phyloP scores from a whole-genome alignment of 2,888 invertebrate genomes.

The Melipona beecheii region DNA sequence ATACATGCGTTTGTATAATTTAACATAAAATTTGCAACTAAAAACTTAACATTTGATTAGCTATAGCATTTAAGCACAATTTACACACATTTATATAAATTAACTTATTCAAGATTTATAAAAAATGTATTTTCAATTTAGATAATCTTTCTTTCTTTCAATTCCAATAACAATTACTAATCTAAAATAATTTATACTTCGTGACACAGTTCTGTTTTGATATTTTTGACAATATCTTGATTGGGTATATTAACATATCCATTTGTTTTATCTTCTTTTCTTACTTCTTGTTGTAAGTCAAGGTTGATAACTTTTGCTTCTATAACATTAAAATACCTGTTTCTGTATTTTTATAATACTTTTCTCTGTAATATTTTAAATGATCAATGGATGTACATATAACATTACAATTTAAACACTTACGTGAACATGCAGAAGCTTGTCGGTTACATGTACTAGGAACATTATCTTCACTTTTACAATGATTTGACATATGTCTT shows the following conservation, averaged over 20 bases:
- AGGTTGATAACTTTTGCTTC: constrained; percentile 9
- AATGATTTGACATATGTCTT: constrained; percentile 74
- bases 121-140: constrained; percentile 36
- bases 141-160: constrained; percentile 6
- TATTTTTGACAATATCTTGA: constrained; percentile 9
- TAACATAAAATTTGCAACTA: constrained; percentile 28
- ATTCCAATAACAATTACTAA: neutral
- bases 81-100: constrained; percentile 10
- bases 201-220: constrained; percentile 22
- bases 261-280: constrained; percentile 27
- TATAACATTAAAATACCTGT: neutral
- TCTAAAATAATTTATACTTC: constrained; percentile 51
- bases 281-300: neutral
- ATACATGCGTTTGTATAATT: neutral
- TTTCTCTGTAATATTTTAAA: constrained; percentile 31
- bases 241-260: constrained; percentile 14
- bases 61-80: constrained; percentile 10
- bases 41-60: constrained; percentile 20
- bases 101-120: constrained; percentile 18
- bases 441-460: constrained; percentile 65
- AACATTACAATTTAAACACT: constrained; percentile 67
- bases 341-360: constrained; percentile 9
- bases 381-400: neutral
- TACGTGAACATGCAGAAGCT: neutral
- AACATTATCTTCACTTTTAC: constrained; percentile 66